Evolutionary conservation across 2,888 invertebrate genomes (phyloP).

Genomic region (Phyto melanocephala): DNA sequence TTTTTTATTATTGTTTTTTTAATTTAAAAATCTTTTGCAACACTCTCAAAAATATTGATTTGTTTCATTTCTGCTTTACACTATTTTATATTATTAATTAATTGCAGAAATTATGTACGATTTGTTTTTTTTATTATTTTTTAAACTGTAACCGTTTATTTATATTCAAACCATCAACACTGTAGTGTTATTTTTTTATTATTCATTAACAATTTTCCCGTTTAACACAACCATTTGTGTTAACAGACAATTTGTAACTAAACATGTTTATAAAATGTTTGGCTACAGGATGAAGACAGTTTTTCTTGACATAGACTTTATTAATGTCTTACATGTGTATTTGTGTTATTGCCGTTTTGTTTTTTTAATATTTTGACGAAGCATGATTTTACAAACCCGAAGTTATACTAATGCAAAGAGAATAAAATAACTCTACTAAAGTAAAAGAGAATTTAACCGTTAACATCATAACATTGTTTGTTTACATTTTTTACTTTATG

Average conservation of each 20-base stretch:
- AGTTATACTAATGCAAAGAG: background rate
- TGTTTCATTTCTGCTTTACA: no score
- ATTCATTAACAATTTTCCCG: conserved; percentile 1
- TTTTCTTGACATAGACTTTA: background rate
- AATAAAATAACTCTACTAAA: background rate
- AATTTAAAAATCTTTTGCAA: no score
- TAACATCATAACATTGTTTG: no score
- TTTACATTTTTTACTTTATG: no score
- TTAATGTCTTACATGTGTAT: background rate
- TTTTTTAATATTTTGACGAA: background rate
- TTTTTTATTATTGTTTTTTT: no score
- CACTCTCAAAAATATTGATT: no score
- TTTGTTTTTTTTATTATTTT: background rate
- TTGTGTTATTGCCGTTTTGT: background rate
- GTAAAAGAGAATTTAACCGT: no score
- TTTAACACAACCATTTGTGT: conserved; percentile 41
- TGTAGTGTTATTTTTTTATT: background rate
- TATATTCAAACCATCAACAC: background rate
- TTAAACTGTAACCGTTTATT: background rate
- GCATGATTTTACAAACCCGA: background rate
- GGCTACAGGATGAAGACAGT: conserved; percentile 3
- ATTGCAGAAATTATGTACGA: no score
- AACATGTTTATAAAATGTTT: conserved; percentile 50
- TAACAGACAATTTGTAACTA: conserved; percentile 55
- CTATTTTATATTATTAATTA: no score